Evolutionary conservation across 2,888 invertebrate species (phyloP).

Genomic region (Tryphoninae sp.): DNA sequence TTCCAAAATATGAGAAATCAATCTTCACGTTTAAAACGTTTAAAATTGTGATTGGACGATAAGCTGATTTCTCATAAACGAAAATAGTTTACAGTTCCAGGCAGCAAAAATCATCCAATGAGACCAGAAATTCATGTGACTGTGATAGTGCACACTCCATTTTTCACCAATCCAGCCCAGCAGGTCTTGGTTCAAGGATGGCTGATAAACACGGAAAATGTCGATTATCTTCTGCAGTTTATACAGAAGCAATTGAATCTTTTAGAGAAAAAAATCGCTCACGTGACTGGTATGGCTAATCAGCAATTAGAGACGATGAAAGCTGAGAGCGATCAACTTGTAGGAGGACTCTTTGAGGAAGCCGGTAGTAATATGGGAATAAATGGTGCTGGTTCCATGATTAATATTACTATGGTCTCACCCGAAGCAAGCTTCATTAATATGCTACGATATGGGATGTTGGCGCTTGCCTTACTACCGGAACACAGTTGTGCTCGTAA

Average conservation of each 20-base stretch:
- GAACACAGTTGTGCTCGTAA: constrained; percentile 89
- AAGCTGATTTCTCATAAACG: constrained; percentile 31
- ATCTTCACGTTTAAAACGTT: neutral
- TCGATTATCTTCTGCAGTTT: constrained; percentile 83
- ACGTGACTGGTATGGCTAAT: constrained; percentile 83
- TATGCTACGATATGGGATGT: constrained; percentile 89
- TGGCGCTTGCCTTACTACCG: constrained; percentile 88
- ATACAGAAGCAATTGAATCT: constrained; percentile 84
- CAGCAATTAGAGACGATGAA: constrained; percentile 83
- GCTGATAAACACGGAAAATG: constrained; percentile 84
- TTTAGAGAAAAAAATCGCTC: constrained; percentile 85
- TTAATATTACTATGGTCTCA: constrained; percentile 84
- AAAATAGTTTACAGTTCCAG: constrained; percentile 86
- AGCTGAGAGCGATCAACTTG: constrained; percentile 83
- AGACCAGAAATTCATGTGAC: constrained; percentile 88
- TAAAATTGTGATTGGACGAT: constrained; percentile 1
- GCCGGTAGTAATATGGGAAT: constrained; percentile 78
- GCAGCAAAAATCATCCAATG: constrained; percentile 83
- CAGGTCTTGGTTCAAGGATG: constrained; percentile 89
- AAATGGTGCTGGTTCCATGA: constrained; percentile 77
- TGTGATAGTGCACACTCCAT: constrained; percentile 90
- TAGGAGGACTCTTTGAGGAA: constrained; percentile 83
- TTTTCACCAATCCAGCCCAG: constrained; percentile 87
- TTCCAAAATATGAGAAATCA: too few species aligned
- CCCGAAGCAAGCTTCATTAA: constrained; percentile 89